phyloP scores from a whole-genome alignment of 2,888 invertebrate species.

The Lepidonotus clava region DNA sequence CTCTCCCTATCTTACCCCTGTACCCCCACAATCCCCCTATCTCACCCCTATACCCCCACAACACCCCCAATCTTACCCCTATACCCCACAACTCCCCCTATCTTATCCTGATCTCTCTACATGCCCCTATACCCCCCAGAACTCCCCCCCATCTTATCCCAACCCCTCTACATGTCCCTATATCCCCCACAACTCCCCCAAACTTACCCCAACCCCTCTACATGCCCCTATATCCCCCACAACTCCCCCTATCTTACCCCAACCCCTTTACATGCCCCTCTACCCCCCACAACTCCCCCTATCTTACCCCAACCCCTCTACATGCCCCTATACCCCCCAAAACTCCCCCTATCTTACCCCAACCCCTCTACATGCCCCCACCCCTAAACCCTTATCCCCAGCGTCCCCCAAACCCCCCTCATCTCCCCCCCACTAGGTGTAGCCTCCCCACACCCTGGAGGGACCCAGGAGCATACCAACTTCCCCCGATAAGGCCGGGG shows the following conservation, averaged over 20 bases:
- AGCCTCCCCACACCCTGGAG: no score
- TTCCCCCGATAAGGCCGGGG: background rate
- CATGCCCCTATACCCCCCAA: background rate
- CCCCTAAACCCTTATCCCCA: background rate
- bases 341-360: background rate
- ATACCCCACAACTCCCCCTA: no score
- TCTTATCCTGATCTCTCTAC: no score
- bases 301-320: background rate
- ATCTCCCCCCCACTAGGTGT: no score
- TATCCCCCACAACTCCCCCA: no score
- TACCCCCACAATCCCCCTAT: no score
- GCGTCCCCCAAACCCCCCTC: background rate
- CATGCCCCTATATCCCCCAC: no score
- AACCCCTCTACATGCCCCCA: background rate
- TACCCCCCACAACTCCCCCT: background rate
- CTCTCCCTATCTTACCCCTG: background rate
- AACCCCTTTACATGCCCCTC: background rate
- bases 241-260: background rate
- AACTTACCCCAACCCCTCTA: no score
- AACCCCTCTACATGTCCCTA: no score
- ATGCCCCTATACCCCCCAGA: no score
- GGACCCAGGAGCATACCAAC: background rate
- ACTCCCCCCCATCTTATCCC: background rate
- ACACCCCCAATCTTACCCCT: no score
- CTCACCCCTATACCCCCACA: no score